Base-by-base conservation (phyloP, 2,113 vertebrate species). In the Podarcis muralis region DNA sequence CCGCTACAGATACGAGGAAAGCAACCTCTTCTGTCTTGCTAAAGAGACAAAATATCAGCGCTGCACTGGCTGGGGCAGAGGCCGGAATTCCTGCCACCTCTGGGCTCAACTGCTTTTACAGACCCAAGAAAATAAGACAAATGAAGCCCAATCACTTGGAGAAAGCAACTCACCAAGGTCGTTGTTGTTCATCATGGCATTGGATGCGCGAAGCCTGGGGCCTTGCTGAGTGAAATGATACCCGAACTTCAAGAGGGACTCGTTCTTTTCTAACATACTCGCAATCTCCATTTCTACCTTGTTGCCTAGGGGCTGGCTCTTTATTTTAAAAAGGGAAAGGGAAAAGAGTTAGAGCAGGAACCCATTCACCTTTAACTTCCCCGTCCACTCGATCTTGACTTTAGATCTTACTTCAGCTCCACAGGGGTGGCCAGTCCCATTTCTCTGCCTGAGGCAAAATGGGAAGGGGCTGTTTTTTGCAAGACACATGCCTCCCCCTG, bases 201-300 rank as follows among this genome's bases (percentile, higher is more conserved):
- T 99, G 87, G 99, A 99, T 4, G 98, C 98, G 0, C 99, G 97
- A 76, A 99, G 97, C 88, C 99, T 97, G 0, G 99, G 99, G 7
- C 99, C 99, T 96, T 99, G 99, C 96, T 99, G 99, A 65, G 98
- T 99, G 93, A 99, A 99, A 91, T 99, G 98, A 96, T 99, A 99
- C 53, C 99, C 98, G 0, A 99, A 99, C 95, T 98, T 99, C 93
- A 99, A 93, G 76, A 99, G 96, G 0, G 98, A 97, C 79, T 97
- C 96, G 90, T 99, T 99, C 93, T 98, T 98, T 96, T 99, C 99
- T 96, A 99, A 90, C 97, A 99, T 99, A 94, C 92, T 97, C 8
- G 98, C 99, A 0, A 99, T 99, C 96, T 99, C 98, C 99, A 99
- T 99, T 96, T 99, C 99, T 69, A 99, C 99, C 92, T 98, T 99